phyloP scores from a whole-genome alignment of 2,888 invertebrate species.

The Napeogenes sylphis region DNA sequence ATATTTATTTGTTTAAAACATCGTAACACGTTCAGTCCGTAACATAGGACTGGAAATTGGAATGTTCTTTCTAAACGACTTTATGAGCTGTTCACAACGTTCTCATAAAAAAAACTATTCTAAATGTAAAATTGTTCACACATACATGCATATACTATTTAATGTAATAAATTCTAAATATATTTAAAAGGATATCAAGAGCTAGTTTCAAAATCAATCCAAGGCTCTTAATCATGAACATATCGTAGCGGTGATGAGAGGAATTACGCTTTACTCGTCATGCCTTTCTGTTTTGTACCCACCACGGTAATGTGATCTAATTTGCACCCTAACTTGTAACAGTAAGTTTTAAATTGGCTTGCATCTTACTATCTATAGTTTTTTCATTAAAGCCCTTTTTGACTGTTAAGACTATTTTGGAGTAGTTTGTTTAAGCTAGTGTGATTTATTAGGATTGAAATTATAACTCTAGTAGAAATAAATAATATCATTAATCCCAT shows the following conservation, averaged over 20 bases:
- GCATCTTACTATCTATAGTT: neutral
- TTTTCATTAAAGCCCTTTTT: constrained; percentile 3
- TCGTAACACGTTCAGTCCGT: no score
- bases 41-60: no score
- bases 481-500: no score
- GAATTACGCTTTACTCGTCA: constrained; percentile 22
- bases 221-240: constrained; percentile 26
- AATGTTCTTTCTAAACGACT: no score
- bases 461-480: neutral
- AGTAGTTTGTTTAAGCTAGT: constrained; percentile 4
- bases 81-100: no score
- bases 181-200: constrained; percentile 20
- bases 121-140: no score
- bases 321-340: neutral
- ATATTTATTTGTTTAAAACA: neutral
- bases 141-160: no score
- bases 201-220: constrained; percentile 24
- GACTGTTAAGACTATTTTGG: constrained; percentile 6
- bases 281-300: constrained; percentile 17
- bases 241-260: constrained; percentile 21
- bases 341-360: neutral
- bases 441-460: neutral
- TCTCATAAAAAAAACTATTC: no score
- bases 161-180: no score
- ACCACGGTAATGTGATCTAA: neutral